Evolutionary conservation across 2,797 vertebrate genomes (phyloP), one percentile per base, ranked within the genome.

Genomic region (Gymnothorax javanicus): DNA sequence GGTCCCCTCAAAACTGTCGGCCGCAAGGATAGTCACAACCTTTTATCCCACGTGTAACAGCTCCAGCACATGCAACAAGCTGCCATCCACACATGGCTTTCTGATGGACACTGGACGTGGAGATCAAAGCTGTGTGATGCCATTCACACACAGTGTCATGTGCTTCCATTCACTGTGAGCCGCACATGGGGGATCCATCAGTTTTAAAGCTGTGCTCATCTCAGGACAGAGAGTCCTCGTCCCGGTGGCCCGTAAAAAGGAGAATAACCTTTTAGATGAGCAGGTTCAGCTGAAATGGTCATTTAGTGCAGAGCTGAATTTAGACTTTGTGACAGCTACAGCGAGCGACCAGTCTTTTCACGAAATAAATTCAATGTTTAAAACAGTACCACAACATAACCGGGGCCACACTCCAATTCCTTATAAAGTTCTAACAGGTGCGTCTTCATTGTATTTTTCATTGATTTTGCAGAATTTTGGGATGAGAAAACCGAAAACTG

Each of bases 231-330:
- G 67, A 50, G 56, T 60, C 57, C 57, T 75, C 57, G 27, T 60
- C 85, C 62, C 43, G 73, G 73, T 23, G 85, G 59, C 57, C 33
- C 50, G 57, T 62, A n/a, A 50, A 60, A 73, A 23, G 81, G 58
- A 81, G 75, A 64, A 82, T 64, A 82, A 77, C 25, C 67, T 20
- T 20, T 64, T 64, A 64, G 20, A 17, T 17, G 6, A 64, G 4
- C 23, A 13, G 20, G 23, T 64, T 64, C 62, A 64, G 13, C 58
- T 6, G 58, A 59, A 59, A 64, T 64, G 62, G 5, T 64, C 3
- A 64, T 64, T 64, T 2, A 64, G 23, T 23, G 62, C 62, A 64
- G 62, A 64, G 13, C 17, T 64, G 15, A 64, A 15, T 59, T 59
- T 59, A 15, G 58, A n/a, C n/a, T n/a, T n/a, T n/a, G n/a, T n/a